A percentile compares a stretch with the other conserved stretches of the same genome.
Evolutionary conservation across 2,113 vertebrate genomes (phyloP).

Genomic region (Paradisaea rubra): DNA sequence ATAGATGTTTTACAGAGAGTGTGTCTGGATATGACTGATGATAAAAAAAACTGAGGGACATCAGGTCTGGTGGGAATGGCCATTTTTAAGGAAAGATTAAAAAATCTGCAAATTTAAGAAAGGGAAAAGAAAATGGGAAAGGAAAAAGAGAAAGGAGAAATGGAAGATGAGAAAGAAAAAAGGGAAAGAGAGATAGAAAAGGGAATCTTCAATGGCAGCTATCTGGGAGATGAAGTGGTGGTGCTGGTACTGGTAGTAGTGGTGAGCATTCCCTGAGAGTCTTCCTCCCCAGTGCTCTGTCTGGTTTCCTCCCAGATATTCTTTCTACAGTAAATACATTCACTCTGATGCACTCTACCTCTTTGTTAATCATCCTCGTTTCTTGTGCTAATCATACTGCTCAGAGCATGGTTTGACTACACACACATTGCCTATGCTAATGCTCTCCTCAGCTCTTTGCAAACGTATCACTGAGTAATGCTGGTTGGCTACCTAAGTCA

Average conservation of each 20-base stretch:
- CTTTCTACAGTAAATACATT: neutral
- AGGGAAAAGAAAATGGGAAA: neutral
- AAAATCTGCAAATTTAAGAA: neutral
- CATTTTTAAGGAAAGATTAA: neutral
- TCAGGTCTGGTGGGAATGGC: neutral
- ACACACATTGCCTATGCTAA: accelerated
- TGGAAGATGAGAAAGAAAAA: neutral
- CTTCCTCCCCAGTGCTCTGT: neutral
- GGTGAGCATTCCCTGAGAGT: neutral
- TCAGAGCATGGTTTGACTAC: neutral
- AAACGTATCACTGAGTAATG: neutral
- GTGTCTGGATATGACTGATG: neutral
- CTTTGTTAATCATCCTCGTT: neutral
- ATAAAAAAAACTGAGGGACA: neutral
- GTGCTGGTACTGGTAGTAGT: neutral
- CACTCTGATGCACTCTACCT: neutral
- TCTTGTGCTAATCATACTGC: neutral
- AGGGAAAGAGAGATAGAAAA: neutral
- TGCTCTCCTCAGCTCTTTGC: neutral
- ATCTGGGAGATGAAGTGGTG: neutral
- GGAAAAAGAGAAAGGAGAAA: neutral
- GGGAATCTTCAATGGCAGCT: neutral
- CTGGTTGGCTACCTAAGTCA: neutral
- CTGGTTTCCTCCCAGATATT: neutral
- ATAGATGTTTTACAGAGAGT: neutral